These are phyloP conservation scores for Agelaius tricolor DNA, from an alignment of 2,113 vertebrate genomes.

Conservation along the genomic window DNA sequence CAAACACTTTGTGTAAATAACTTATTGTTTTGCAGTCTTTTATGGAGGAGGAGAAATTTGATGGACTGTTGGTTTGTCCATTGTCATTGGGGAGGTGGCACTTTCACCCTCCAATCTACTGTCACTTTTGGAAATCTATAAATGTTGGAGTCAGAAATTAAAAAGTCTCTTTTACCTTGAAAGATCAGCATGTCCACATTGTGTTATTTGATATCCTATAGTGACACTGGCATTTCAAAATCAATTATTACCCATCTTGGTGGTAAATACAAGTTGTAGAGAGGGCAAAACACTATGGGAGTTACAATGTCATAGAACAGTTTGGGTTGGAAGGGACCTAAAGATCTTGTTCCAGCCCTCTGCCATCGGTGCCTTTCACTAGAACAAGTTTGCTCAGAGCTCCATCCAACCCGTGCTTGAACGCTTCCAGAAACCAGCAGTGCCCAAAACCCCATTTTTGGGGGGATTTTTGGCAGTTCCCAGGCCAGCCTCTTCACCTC, in stretches of 20 bases:
- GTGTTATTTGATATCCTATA: too few relatives aligned
- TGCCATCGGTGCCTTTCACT: not conserved
- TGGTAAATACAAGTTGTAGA: not conserved
- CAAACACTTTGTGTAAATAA: too few relatives aligned
- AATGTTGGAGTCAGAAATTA: too few relatives aligned
- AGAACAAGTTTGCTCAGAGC: not conserved
- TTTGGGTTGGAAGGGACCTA: not conserved
- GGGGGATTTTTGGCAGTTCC: not conserved
- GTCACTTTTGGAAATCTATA: too few relatives aligned
- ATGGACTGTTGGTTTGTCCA: too few relatives aligned
- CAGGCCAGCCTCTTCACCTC: constrained; percentile 77
- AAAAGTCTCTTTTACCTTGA: too few relatives aligned
- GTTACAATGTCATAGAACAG: not conserved
- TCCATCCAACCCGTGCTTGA: not conserved
- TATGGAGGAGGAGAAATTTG: too few relatives aligned
- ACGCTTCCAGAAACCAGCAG: not conserved
- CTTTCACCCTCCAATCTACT: too few relatives aligned
- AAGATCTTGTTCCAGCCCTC: not conserved
- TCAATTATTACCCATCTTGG: not conserved
- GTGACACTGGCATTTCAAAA: not conserved
- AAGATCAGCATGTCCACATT: too few relatives aligned
- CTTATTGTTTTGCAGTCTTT: too few relatives aligned
- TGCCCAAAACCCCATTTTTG: not conserved
- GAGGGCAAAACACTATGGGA: not conserved
- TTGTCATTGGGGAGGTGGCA: too few relatives aligned